Conservation (phyloP, 2,113 vertebrate genomes). For the Gopherus evgoodei region DNA sequence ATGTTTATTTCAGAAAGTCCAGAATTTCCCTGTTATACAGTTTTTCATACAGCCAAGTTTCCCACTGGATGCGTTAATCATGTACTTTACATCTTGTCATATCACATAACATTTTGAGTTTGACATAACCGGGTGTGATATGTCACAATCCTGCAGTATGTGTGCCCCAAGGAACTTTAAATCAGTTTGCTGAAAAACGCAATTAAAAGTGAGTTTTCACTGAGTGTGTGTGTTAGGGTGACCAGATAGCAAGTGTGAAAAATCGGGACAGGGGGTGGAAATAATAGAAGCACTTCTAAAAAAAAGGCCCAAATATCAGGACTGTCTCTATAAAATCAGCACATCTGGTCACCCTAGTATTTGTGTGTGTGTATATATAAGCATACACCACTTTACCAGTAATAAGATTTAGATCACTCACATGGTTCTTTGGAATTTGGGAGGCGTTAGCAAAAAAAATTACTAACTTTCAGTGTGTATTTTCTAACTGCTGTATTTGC, state of each 20-base stretch:
- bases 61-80: constrained; percentile 71
- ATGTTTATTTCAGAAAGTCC: constrained; percentile 27
- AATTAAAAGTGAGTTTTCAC: constrained; percentile 69
- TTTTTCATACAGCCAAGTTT: constrained; percentile 61
- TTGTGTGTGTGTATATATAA: too few relatives aligned
- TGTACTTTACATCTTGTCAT: constrained; percentile 78
- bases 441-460: not conserved
- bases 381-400: not conserved
- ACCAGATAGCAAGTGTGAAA: too few relatives aligned
- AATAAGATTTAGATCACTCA: constrained; percentile 28
- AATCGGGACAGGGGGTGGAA: too few relatives aligned
- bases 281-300: too few relatives aligned
- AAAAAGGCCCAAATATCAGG: too few relatives aligned
- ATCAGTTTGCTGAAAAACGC: constrained; percentile 76
- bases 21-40: constrained; percentile 34
- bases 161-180: constrained; percentile 75
- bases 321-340: too few relatives aligned
- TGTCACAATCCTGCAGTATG: constrained; percentile 72
- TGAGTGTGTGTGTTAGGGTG: not conserved
- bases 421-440: not conserved
- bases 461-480: not conserved
- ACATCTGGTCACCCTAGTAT: too few relatives aligned
- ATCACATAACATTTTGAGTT: constrained; percentile 76
- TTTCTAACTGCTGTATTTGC: not conserved
- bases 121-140: constrained; percentile 80